Percentiles rank a stretch among this genome's conserved stretches.
Conservation (phyloP, 2,888 invertebrate genomes). For the Scaptomyza parva region DNA sequence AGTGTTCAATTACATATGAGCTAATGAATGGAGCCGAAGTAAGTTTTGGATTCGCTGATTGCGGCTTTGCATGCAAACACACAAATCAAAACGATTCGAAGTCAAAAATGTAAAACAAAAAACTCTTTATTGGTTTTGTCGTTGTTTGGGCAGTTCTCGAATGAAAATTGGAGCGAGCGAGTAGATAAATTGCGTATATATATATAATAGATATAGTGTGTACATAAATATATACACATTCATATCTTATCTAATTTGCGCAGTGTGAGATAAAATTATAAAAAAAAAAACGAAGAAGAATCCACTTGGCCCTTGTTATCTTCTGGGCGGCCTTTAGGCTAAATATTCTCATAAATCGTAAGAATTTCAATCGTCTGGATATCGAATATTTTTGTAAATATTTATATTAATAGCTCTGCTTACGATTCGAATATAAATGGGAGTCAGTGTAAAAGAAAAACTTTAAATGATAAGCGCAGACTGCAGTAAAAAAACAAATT, state of each 20-base stretch:
- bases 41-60: slow-evolving; percentile 25
- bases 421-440: background rate
- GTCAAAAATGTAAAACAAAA: slow-evolving; percentile 1
- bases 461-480: slow-evolving; percentile 6
- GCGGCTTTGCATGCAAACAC: slow-evolving; percentile 40
- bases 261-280: slow-evolving; percentile 45
- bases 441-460: background rate
- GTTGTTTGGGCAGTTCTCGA: slow-evolving; percentile 1
- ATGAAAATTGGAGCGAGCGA: slow-evolving; percentile 36
- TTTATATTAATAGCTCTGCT: slow-evolving; percentile 16
- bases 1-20: background rate
- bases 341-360: slow-evolving; percentile 8
- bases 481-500: slow-evolving; percentile 16
- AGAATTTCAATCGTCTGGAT: slow-evolving; percentile 2
- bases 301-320: slow-evolving; percentile 30
- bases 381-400: slow-evolving; percentile 37
- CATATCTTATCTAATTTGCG: slow-evolving; percentile 58
- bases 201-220: no score
- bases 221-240: slow-evolving; percentile 2
- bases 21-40: slow-evolving; percentile 3
- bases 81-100: slow-evolving; percentile 22
- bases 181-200: slow-evolving; percentile 2
- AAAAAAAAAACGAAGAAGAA: slow-evolving; percentile 17
- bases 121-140: slow-evolving; percentile 20
- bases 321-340: slow-evolving; percentile 3